Evolutionary conservation across 1,140 invertebrate genomes (phyloP), one percentile per base, ranked within the genome.

Genomic region (Drosophila pseudoobscura): DNA sequence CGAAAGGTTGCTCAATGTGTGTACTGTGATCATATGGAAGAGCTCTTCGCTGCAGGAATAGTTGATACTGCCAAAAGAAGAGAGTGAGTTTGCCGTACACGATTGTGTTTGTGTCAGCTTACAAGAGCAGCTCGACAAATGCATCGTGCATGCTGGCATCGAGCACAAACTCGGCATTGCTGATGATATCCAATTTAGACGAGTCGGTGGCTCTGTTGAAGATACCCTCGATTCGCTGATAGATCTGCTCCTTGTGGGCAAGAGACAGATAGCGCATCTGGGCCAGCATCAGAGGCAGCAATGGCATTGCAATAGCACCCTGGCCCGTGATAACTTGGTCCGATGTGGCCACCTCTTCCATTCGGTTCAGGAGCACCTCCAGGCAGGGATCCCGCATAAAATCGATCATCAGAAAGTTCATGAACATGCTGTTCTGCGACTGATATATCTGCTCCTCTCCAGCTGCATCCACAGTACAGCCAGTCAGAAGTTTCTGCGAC

Each of bases 351-450:
- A 82, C 61, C 60, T 83, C 75, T 13, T 90, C 91, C 51, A 92
- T 82, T 76, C 88, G 88, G 20, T 91, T 84, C 4, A 93, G 64
- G 8, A 93, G 60, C 13, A 93, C 70, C 5, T 92, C 89, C 8
- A 93, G 68, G 17, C 92, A 88, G 5, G 91, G 75, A 22, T 91
- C 80, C 44, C 92, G 92, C 39, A 93, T 50, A 39, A 76, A 84
- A 50, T 90, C 79, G 15, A 93, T 90, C 84, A 92, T 92, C 0
- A 93, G 65, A 49, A 93, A 92, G 54, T 93, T 90, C 20, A 89
- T 77, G 9, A 91, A 90, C 79, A 92, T 90, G 78, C 92, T 92
- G 45, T 93, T 92, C 68, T 93, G 92, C 0, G 90, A 91, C 56
- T 90, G 87, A 75, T 91, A 90, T 6, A 71, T 68, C 31, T 74